Evolutionary conservation across 2,113 vertebrate genomes (phyloP), one percentile per base, ranked within the genome.

Genomic region (Mus spicilegus): DNA sequence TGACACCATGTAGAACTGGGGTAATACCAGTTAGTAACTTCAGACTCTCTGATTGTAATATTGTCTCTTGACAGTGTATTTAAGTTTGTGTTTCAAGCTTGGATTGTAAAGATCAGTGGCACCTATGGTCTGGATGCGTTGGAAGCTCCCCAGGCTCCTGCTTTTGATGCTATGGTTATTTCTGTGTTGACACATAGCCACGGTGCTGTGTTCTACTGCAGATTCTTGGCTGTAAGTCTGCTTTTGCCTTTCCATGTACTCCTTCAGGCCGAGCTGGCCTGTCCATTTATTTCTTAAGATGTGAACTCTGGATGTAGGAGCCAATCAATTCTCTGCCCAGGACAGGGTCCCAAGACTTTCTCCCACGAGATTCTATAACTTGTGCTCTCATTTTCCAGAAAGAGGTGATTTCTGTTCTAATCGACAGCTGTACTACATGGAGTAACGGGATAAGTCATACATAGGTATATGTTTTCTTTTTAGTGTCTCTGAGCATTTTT

Each of bases 281-380:
- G 36, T n/a, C 61, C 5, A 0, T 82, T 7, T 39, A 36, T 49
- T 75, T 63, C 72, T 24, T 14, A 10, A 54, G 82, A 61, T 14
- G n/a, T 70, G 14, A 36, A 22, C 49, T 65, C 49, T 8, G 51
- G 51, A 4, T 70, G 30, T 51, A 24, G 10, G 49, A 85, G 61
- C 22, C 61, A 87, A 22, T 16, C 24, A 26, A 6, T 20, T 22
- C 3, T 65, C 13, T 72, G 28, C 51, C 51, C 72, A 54, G 89
- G 54, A 19, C 16, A 58, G n/a, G 36, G 70, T 7, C 12, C 13
- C 12, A 51, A 51, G 5, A 17, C 51, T 81, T 75, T 36, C 6
- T 28, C 2, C 22, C n/a, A 0, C 0, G 7, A 67, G 3, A 54
- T 33, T 5, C 19, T 28, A 30, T 16, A 39, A 61, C 51, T 24